phyloP scores from a whole-genome alignment of 2,113 vertebrate species.

The Atrichornis clamosus region DNA sequence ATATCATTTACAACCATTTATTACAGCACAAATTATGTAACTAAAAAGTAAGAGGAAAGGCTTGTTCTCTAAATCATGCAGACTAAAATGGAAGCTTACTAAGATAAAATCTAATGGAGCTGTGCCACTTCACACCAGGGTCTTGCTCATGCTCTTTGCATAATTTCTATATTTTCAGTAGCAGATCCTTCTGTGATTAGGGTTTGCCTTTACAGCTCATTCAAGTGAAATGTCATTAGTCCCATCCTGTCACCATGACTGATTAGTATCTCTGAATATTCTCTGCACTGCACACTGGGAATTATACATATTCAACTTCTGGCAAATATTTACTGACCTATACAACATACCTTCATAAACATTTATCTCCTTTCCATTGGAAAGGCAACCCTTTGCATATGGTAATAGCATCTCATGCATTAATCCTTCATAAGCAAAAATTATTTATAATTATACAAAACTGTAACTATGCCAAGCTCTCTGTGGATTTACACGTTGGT shows the following conservation, averaged over 20 bases:
- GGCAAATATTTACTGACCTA: conserved; percentile 62
- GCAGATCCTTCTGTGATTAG: background rate
- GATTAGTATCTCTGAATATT: conserved; percentile 4
- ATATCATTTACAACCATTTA: background rate
- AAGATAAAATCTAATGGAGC: background rate
- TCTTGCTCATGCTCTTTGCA: background rate
- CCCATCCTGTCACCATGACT: background rate
- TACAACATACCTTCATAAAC: conserved; percentile 19
- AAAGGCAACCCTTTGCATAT: conserved; percentile 13
- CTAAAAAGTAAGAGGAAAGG: background rate
- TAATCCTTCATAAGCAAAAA: conserved; percentile 27
- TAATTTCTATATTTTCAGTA: background rate
- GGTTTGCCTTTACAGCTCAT: background rate
- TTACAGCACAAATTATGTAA: background rate
- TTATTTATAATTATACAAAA: conserved; percentile 52
- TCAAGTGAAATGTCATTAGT: background rate
- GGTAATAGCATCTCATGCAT: conserved; percentile 27
- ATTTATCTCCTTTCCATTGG: conserved; percentile 9
- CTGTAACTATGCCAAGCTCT: conserved; percentile 1
- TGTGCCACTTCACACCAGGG: background rate
- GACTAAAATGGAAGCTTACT: background rate
- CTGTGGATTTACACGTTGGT: background rate
- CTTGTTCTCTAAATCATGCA: background rate
- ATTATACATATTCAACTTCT: background rate
- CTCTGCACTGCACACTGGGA: background rate